These are phyloP conservation scores for Forpus xanthops DNA, from an alignment of 2,797 vertebrate species.

Conservation along the genomic window DNA sequence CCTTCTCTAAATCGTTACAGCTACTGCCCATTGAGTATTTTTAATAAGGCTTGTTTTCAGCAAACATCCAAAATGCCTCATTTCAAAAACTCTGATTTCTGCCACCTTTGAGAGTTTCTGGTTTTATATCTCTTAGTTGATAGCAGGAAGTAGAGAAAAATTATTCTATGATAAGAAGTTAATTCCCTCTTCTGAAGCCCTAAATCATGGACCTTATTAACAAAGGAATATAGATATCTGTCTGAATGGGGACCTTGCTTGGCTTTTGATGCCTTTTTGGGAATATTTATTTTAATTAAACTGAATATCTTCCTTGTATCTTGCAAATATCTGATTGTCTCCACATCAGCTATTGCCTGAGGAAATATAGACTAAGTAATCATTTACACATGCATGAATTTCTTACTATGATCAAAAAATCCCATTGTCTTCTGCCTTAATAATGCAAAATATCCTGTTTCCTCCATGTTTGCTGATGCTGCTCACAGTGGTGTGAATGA, in stretches of 20 bases:
- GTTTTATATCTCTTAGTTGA: not conserved
- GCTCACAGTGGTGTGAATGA: not conserved
- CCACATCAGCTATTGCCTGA: slow-evolving; percentile 27
- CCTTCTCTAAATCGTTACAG: not conserved
- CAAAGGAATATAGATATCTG: slow-evolving; percentile 11
- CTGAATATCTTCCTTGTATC: slow-evolving; percentile 49
- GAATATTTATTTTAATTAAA: slow-evolving; percentile 64
- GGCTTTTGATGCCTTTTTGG: slow-evolving; percentile 25
- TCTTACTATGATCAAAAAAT: not conserved
- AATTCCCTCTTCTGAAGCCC: not conserved
- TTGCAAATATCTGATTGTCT: slow-evolving; percentile 45
- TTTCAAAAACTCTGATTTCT: not conserved
- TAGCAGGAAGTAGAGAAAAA: slow-evolving; percentile 31
- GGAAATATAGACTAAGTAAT: slow-evolving; percentile 37
- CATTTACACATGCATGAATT: slow-evolving; percentile 25
- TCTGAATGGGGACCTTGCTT: slow-evolving; percentile 9
- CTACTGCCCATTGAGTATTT: not conserved
- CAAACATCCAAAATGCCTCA: not conserved
- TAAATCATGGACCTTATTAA: not conserved
- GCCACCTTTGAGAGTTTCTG: not conserved
- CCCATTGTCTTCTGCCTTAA: slow-evolving; percentile 38
- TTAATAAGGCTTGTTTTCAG: not conserved
- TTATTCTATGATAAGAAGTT: not conserved
- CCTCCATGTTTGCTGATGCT: not conserved
- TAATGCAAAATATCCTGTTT: slow-evolving; percentile 3